Evolutionary conservation across 2,113 vertebrate species (phyloP).

Genomic region (Peucedramus taeniatus): DNA sequence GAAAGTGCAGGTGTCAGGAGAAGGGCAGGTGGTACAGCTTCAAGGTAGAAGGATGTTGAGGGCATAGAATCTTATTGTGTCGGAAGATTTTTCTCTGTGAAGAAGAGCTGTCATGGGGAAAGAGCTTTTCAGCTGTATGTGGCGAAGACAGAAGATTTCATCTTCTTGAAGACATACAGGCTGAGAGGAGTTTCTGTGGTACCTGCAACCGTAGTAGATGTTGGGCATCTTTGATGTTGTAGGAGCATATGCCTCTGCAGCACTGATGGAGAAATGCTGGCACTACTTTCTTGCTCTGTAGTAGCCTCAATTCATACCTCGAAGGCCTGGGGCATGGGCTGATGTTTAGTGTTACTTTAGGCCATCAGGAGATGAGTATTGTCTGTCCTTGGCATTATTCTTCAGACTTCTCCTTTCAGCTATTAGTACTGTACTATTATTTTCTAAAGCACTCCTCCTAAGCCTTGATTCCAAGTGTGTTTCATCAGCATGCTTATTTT

Average conservation of each 20-base stretch:
- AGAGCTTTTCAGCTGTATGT: not conserved
- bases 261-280: not conserved
- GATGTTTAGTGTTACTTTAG: not conserved
- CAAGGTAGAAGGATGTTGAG: not conserved
- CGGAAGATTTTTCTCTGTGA: not conserved
- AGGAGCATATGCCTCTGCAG: not conserved
- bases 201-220: not conserved
- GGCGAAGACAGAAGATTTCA: not conserved
- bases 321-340: not conserved
- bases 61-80: not conserved
- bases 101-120: not conserved
- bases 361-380: not conserved
- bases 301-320: accelerated
- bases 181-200: not conserved
- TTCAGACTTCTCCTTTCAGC: not conserved
- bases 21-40: not conserved
- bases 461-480: not conserved
- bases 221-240: not conserved
- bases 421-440: not conserved
- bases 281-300: not conserved
- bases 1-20: not conserved
- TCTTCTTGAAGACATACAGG: not conserved
- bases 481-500: not conserved
- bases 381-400: not conserved
- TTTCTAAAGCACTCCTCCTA: not conserved